These are phyloP conservation scores for Cephus runcator DNA, from an alignment of 2,888 invertebrate genomes.

Conservation along the genomic window DNA sequence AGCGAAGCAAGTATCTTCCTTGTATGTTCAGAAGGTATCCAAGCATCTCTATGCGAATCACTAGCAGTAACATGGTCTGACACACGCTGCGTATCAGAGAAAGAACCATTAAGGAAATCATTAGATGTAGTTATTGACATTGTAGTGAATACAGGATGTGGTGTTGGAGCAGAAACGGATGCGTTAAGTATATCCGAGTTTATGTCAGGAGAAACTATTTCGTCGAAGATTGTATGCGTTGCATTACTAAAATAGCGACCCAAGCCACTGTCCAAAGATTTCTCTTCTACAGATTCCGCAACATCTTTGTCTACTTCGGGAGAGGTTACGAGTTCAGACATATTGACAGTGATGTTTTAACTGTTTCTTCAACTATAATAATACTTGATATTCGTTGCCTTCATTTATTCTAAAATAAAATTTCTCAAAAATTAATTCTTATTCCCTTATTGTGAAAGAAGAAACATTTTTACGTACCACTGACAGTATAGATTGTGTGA, in stretches of 20 bases:
- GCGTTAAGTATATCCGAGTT: conserved; percentile 32
- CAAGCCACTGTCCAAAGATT: conserved; percentile 10
- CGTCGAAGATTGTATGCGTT: conserved; percentile 58
- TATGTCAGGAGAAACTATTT: conserved; percentile 48
- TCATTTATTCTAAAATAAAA: not conserved
- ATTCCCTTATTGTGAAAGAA: not conserved
- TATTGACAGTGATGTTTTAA: not conserved
- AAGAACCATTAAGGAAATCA: conserved; percentile 30
- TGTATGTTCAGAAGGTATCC: conserved; percentile 85
- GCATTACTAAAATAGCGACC: conserved; percentile 58
- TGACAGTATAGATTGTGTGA: not conserved
- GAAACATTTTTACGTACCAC: not conserved
- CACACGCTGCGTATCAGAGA: conserved; percentile 23
- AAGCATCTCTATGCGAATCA: conserved; percentile 72
- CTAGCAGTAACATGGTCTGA: conserved; percentile 38
- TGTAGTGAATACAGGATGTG: conserved; percentile 22
- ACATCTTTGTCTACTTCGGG: not conserved
- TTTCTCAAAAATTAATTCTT: not conserved
- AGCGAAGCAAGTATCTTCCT: conserved; percentile 73
- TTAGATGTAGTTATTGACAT: conserved; percentile 24
- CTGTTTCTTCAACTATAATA: not conserved
- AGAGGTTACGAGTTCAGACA: not conserved
- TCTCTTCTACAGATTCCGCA: not conserved
- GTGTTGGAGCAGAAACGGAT: conserved; percentile 7
- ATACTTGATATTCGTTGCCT: not conserved